phyloP scores from a whole-genome alignment of 2,797 vertebrate genomes.

The Lycodopsis pacificus region DNA sequence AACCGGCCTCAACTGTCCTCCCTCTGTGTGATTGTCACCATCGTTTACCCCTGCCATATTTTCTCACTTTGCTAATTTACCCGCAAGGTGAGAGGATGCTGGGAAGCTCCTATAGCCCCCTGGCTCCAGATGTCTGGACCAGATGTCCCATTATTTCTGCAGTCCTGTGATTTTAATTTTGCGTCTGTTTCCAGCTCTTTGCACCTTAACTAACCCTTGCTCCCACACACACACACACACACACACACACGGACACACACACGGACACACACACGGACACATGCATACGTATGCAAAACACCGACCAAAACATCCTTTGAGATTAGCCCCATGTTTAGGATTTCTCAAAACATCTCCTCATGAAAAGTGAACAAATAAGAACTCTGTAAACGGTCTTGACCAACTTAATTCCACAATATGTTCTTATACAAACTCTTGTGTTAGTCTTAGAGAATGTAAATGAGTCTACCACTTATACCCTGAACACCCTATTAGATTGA shows the following conservation, averaged over 20 bases:
- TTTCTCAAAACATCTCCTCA: constrained; percentile 52
- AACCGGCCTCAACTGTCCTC: constrained; percentile 71
- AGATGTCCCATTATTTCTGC: constrained; percentile 86
- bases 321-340: constrained; percentile 44
- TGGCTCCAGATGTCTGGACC: constrained; percentile 86
- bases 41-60: constrained; percentile 85
- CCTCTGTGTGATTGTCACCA: constrained; percentile 82
- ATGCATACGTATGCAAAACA: constrained; percentile 30
- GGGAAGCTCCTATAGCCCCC: constrained; percentile 81
- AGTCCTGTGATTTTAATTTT: constrained; percentile 76
- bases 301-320: constrained; percentile 40
- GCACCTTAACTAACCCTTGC: constrained; percentile 62
- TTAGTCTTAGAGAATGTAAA: constrained; percentile 39
- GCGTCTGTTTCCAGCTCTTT: constrained; percentile 74
- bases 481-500: constrained; percentile 24
- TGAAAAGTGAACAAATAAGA: constrained; percentile 63
- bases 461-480: constrained; percentile 22
- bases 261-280: constrained; percentile 13
- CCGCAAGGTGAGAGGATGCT: constrained; percentile 84
- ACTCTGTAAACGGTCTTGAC: constrained; percentile 24
- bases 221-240: constrained; percentile 1
- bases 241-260: not conserved
- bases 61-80: constrained; percentile 85
- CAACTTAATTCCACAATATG: constrained; percentile 32
- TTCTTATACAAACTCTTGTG: constrained; percentile 21